Conservation (phyloP, 2,888 invertebrate species). For the Ichneumoninae sp. region DNA sequence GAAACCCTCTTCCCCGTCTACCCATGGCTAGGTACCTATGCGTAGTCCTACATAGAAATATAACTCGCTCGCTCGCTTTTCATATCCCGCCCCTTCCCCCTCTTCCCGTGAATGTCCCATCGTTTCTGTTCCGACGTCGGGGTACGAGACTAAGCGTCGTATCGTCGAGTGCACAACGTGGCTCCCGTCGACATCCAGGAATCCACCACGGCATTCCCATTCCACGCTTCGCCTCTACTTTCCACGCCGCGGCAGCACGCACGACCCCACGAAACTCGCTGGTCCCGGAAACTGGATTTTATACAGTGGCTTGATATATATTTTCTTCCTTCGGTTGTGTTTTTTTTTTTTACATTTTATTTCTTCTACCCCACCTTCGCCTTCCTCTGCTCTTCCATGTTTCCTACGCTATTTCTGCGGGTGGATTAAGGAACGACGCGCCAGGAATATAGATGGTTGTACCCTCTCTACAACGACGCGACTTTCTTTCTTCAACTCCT, state of each 20-base stretch:
- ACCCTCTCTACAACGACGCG: conserved; percentile 16
- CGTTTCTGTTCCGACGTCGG: conserved; percentile 67
- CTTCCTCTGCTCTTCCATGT: conserved; percentile 26
- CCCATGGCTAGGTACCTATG: conserved; percentile 18
- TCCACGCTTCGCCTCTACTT: conserved; percentile 32
- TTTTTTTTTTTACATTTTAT: conserved; percentile 27
- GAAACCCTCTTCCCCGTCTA: conserved; percentile 48
- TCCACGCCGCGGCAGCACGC: conserved; percentile 49
- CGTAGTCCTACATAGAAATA: conserved; percentile 56
- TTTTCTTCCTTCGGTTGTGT: conserved; percentile 39
- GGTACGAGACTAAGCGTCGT: conserved; percentile 59
- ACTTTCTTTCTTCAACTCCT: conserved; percentile 14
- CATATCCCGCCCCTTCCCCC: conserved; percentile 17
- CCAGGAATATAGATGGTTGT: conserved; percentile 52
- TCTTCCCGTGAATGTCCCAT: conserved; percentile 61
- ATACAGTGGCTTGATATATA: conserved; percentile 59
- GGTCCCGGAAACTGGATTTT: conserved; percentile 64
- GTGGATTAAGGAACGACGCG: conserved; percentile 59
- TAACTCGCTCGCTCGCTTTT: conserved; percentile 38
- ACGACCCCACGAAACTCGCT: conserved; percentile 61
- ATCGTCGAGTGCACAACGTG: conserved; percentile 65
- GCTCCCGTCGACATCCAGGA: conserved; percentile 55
- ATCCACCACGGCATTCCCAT: conserved; percentile 38
- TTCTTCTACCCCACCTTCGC: conserved; percentile 23
- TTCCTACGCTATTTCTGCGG: conserved; percentile 52